Evolutionary conservation across 2,113 vertebrate genomes (phyloP).

Genomic region (Pardalotus punctatus): DNA sequence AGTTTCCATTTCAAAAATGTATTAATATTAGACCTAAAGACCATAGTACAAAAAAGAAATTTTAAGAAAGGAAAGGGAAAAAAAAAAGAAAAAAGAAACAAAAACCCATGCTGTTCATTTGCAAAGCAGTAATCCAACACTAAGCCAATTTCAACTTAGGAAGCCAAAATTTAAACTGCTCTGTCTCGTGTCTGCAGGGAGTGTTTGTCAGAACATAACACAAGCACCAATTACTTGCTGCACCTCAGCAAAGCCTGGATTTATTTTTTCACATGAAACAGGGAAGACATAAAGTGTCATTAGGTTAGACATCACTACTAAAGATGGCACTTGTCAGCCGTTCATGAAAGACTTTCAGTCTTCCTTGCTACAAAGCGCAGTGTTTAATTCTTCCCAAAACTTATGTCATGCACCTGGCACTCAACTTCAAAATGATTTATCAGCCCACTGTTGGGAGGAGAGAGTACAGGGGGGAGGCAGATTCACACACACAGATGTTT

Average conservation of each 20-base stretch:
- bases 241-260: background rate
- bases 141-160: conserved; percentile 44
- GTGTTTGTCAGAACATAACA: conserved; percentile 3
- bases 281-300: background rate
- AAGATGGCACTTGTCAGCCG: background rate
- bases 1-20: conserved; percentile 73
- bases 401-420: conserved; percentile 20
- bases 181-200: conserved; percentile 36
- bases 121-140: conserved; percentile 56
- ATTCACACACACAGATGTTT: background rate
- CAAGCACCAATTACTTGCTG: background rate
- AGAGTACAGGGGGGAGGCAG: background rate
- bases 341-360: background rate
- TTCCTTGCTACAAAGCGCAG: background rate
- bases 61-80: background rate
- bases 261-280: background rate
- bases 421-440: background rate
- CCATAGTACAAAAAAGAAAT: background rate
- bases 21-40: conserved; percentile 73
- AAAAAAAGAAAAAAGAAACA: too few species aligned
- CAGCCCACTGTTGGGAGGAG: background rate
- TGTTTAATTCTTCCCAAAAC: conserved; percentile 16
- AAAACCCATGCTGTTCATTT: conserved; percentile 18
- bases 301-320: background rate
- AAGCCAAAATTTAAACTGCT: conserved; percentile 52